Evolutionary conservation across 2,888 invertebrate species (phyloP), one percentile per base, ranked within the genome.

Genomic region (Drosophila hamatofila): DNA sequence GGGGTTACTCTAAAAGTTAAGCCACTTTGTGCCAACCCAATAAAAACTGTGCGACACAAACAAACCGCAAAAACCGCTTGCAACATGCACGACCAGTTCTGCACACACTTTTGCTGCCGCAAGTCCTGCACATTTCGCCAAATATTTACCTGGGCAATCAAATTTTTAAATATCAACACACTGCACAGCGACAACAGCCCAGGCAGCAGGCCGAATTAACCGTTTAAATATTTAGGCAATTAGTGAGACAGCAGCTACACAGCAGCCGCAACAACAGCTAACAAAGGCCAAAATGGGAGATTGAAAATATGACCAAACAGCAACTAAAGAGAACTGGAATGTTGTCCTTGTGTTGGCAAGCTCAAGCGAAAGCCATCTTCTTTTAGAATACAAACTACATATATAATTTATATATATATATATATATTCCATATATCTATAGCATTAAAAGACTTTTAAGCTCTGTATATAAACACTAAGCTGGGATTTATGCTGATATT

Each of bases 221-320:
- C 72, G 83, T 79, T 86, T 86, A 88, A 86, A 86, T 86, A 86
- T 86, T 86, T 88, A 88, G 88, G 85, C 85, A 86, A 86, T 86
- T 86, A 86, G 82, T 59, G 74, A 41, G 60, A 72, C 70, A 55
- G 58, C 55, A 46, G 9, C 63, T 54, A 16, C 37, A 9, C 46
- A 60, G 35, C 11, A 56, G 56, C 67, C 44, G 49, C 41, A 21
- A 21, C 51, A 37, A 9, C 7, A 57, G 42, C 44, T 60, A 49
- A 58, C 72, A 74, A 60, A 54, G 57, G 48, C 48, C 33, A 44
- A 65, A 46, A 7, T 55, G 46, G 57, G 46, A 71, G 57, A 63
- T 63, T 44, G 48, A 39, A 73, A 73, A 37, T 61, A 30, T 44
- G 51, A n/a, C 46, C 14, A 37, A 52, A 67, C n/a, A 49, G 3